Conservation (phyloP, 2,888 invertebrate species). For the Tetramorium bicarinatum region DNA sequence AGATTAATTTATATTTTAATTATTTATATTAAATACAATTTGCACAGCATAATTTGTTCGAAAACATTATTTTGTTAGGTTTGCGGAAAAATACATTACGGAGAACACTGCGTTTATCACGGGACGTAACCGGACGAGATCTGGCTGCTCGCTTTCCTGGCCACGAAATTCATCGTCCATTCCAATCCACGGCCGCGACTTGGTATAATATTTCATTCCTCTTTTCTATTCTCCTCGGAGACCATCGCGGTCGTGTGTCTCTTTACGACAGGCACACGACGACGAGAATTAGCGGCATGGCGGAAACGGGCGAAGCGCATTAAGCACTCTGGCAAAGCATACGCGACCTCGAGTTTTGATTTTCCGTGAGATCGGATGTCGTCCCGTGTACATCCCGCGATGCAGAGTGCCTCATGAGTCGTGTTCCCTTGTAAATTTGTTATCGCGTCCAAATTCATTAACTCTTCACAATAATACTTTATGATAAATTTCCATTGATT, state of each 20-base stretch:
- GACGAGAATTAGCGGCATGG: conserved; percentile 34
- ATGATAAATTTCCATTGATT: neutral
- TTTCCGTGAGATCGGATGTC: conserved; percentile 48
- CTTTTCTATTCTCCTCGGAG: conserved; percentile 42
- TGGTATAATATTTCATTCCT: conserved; percentile 40
- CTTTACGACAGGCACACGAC: conserved; percentile 27
- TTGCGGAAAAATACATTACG: conserved; percentile 2
- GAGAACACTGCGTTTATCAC: neutral
- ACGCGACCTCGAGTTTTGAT: conserved; percentile 42
- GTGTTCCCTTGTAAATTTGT: neutral
- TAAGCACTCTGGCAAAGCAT: conserved; percentile 37
- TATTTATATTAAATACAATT: neutral
- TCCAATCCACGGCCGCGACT: conserved; percentile 4
- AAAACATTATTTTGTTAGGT: neutral
- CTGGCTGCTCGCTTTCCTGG: neutral
- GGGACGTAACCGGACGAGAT: neutral
- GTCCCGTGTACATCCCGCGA: conserved; percentile 1
- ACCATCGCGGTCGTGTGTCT: neutral
- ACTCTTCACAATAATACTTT: neutral
- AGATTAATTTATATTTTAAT: neutral
- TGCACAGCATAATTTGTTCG: neutral
- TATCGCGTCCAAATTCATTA: neutral
- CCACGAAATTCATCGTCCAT: conserved; percentile 38
- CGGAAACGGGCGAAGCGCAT: conserved; percentile 39
- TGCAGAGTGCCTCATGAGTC: neutral